These are phyloP conservation scores for Lumbricus terrestris DNA, from an alignment of 2,888 invertebrate genomes.

Conservation along the genomic window DNA sequence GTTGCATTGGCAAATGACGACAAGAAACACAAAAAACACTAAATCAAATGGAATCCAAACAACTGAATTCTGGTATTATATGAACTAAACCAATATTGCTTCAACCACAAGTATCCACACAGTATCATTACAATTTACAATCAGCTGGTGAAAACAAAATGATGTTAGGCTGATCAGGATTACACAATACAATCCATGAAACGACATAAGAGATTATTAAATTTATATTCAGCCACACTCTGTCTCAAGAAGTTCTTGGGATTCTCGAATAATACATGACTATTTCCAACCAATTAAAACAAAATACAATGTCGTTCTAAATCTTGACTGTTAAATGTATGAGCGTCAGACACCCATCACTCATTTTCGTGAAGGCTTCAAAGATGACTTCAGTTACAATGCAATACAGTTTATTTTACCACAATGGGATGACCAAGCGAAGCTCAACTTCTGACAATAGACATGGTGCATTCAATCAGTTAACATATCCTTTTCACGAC, in stretches of 20 bases:
- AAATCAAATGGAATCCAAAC: neutral
- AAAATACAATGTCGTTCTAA: neutral
- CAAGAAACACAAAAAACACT: neutral
- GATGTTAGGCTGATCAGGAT: neutral
- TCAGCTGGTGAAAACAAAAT: neutral
- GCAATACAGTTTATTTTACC: neutral
- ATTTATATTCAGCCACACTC: neutral
- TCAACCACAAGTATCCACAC: neutral
- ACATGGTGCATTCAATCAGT: neutral
- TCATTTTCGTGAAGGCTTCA: neutral
- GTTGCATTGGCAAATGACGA: neutral
- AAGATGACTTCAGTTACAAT: neutral
- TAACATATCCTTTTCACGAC: neutral
- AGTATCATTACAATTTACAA: neutral
- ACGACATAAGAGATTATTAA: neutral
- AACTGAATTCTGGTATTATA: neutral
- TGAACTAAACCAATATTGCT: neutral
- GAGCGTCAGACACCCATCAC: neutral
- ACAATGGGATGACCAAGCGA: neutral
- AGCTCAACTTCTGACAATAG: neutral
- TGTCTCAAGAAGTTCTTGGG: no score
- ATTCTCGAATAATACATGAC: no score
- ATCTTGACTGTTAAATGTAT: neutral
- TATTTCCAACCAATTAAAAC: neutral
- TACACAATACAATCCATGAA: neutral